Conservation (phyloP, 2,797 vertebrate genomes). For the Diceros bicornis region DNA sequence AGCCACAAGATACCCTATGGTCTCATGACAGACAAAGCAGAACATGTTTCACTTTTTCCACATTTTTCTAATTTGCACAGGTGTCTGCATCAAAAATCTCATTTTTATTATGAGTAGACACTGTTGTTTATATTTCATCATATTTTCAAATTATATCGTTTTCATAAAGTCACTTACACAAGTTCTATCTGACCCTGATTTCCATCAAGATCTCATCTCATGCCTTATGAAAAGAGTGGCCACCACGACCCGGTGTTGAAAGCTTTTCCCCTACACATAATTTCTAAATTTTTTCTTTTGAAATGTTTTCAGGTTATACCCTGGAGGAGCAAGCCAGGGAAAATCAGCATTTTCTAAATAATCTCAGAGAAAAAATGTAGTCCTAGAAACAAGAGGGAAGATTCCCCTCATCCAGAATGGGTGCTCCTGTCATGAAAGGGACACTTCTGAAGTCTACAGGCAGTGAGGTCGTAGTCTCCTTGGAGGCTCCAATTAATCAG, state of each 20-base stretch:
- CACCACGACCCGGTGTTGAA: background rate
- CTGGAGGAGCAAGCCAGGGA: background rate
- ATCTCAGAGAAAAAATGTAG: background rate
- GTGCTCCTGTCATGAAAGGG: background rate
- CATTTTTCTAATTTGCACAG: background rate
- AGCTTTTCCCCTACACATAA: background rate
- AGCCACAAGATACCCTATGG: background rate
- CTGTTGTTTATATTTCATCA: constrained; percentile 59
- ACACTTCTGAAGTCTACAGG: background rate
- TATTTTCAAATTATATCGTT: constrained; percentile 36
- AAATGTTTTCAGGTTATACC: constrained; percentile 5
- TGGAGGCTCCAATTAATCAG: background rate
- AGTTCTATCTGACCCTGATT: constrained; percentile 62
- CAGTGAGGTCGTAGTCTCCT: background rate
- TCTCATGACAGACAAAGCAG: constrained; percentile 1
- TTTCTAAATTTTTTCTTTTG: constrained; percentile 3
- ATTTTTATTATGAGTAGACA: constrained; percentile 3
- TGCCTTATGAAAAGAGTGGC: background rate
- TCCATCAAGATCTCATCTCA: constrained; percentile 4
- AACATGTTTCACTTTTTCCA: background rate
- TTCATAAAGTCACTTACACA: background rate
- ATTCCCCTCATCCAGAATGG: background rate
- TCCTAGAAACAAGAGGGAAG: background rate
- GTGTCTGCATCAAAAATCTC: constrained; percentile 61
- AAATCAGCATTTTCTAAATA: constrained; percentile 18